Percentiles rank a stretch among this genome's conserved stretches.
Conservation (phyloP, 2,888 invertebrate genomes). For the Phrixothrix hirtus region DNA sequence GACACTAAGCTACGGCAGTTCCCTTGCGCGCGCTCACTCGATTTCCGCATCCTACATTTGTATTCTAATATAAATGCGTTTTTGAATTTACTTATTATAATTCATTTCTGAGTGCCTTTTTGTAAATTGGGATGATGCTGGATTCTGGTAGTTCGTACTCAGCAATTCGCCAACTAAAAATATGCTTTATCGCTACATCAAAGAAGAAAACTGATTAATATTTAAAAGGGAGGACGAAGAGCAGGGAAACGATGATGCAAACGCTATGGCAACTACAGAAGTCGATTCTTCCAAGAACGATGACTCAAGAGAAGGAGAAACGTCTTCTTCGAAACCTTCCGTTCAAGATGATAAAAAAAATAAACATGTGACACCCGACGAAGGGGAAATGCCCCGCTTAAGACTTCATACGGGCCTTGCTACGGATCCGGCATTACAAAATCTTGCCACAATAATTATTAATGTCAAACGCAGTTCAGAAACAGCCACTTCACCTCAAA, state of each 20-base stretch:
- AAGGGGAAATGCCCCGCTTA: slow-evolving; percentile 63
- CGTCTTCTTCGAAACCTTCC: slow-evolving; percentile 37
- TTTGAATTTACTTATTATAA: too few relatives aligned
- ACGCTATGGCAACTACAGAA: slow-evolving; percentile 54
- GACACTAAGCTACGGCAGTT: too few relatives aligned
- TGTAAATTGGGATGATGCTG: too few relatives aligned
- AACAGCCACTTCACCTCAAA: too few relatives aligned
- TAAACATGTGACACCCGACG: slow-evolving; percentile 45
- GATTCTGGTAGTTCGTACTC: too few relatives aligned
- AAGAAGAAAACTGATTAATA: too few relatives aligned
- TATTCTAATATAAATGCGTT: too few relatives aligned
- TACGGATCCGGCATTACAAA: slow-evolving; percentile 79
- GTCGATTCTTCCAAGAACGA: slow-evolving; percentile 43
- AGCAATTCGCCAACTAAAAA: too few relatives aligned
- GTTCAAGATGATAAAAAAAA: slow-evolving; percentile 40
- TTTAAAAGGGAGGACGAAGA: slow-evolving; percentile 70
- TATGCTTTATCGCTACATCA: too few relatives aligned
- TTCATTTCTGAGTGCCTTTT: too few relatives aligned
- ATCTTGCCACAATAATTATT: slow-evolving; percentile 64
- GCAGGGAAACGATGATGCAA: slow-evolving; percentile 62
- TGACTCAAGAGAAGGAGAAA: slow-evolving; percentile 40
- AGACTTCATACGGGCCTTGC: slow-evolving; percentile 79
- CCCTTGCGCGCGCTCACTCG: too few relatives aligned
- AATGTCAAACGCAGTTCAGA: slow-evolving; percentile 58
- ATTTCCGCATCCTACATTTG: too few relatives aligned